Conservation (phyloP, 2,888 invertebrate genomes). For the Sialis lutaria region DNA sequence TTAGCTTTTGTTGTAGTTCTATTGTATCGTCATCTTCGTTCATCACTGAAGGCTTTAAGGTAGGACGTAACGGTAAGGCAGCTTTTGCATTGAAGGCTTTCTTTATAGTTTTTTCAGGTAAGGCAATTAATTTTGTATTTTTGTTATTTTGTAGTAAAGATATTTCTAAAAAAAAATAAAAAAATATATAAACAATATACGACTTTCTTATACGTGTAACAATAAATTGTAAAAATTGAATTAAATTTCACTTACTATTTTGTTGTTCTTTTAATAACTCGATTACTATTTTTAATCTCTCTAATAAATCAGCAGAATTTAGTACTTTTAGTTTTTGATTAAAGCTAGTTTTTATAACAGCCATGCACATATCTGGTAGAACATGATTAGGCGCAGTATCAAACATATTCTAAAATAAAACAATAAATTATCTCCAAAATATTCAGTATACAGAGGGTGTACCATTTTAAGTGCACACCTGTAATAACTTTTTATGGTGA, state of each 20-base stretch:
- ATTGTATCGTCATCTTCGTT: not conserved
- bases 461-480: too few species aligned
- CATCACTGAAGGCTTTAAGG: too few species aligned
- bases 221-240: not conserved
- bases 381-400: not conserved
- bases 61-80: too few species aligned
- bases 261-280: not conserved
- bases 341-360: not conserved
- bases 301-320: not conserved
- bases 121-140: conserved; percentile 21
- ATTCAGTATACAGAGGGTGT: too few species aligned
- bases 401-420: not conserved
- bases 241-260: not conserved
- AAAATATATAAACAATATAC: too few species aligned
- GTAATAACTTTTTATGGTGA: too few species aligned
- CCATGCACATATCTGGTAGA: not conserved
- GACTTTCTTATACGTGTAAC: too few species aligned
- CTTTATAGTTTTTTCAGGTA: conserved; percentile 8
- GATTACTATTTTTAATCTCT: not conserved
- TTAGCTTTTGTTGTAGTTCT: conserved; percentile 24
- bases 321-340: not conserved
- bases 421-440: too few species aligned
- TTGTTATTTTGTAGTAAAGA: not conserved
- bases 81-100: too few species aligned
- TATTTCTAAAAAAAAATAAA: not conserved